Evolutionary conservation across 2,888 invertebrate genomes (phyloP).

Genomic region (Leptarthrus brevirostris): DNA sequence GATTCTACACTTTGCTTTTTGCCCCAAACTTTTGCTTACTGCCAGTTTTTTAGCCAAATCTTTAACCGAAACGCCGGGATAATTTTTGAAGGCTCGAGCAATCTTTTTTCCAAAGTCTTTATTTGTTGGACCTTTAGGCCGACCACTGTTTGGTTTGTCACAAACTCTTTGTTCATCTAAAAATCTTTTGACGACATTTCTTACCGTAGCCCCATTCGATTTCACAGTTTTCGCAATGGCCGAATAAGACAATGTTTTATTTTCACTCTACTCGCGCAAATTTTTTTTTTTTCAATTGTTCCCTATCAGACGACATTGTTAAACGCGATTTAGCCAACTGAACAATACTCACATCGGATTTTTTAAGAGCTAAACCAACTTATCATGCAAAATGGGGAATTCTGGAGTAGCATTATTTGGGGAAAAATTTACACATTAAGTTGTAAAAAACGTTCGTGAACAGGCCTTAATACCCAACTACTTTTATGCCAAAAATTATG

Average conservation of each 20-base stretch:
- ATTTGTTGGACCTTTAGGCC: not conserved
- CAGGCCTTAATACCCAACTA: too few relatives aligned
- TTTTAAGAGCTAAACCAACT: too few relatives aligned
- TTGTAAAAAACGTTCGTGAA: too few relatives aligned
- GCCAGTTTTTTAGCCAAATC: not conserved
- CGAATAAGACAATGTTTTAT: not conserved
- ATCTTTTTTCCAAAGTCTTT: too few relatives aligned
- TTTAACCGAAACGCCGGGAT: not conserved
- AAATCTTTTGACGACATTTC: not conserved
- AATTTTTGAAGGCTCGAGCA: too few relatives aligned
- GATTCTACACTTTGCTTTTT: not conserved
- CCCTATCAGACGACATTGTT: too few relatives aligned
- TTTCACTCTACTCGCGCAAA: not conserved
- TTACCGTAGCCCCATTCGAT: not conserved
- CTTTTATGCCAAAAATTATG: too few relatives aligned
- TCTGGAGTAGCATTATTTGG: too few relatives aligned
- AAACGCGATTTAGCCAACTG: not conserved
- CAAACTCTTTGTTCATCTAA: not conserved
- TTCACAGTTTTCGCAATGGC: not conserved
- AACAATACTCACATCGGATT: too few relatives aligned
- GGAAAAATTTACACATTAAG: too few relatives aligned
- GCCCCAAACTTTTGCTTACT: constrained; percentile 1
- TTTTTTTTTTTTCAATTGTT: not conserved
- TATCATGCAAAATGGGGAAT: too few relatives aligned
- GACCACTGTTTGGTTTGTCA: constrained; percentile 1